Evolutionary conservation across 1,140 invertebrate genomes (phyloP), one percentile per base, ranked within the genome.

Genomic region (Lithobius niger): DNA sequence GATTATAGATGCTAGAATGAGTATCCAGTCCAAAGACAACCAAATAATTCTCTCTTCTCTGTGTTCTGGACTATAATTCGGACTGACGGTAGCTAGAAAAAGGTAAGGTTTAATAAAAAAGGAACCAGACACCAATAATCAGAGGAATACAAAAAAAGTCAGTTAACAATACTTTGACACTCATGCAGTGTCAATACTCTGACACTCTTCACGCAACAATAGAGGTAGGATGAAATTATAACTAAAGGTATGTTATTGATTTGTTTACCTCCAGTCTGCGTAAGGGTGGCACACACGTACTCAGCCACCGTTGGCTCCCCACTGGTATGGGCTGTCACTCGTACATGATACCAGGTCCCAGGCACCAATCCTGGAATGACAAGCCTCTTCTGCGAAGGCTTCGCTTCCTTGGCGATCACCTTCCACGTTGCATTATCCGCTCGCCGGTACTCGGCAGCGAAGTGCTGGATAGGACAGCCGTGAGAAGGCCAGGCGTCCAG

Each of bases 401-500:
- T 90, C 0, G 92, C 87, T 65, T 88, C 87, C 67, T 92, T 92
- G 2, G 88, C 88, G 21, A 91, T 88, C 69, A 92, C 85, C 61
- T 86, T 90, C 89, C 89, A 94, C 76, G 48, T 50, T 24, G 71
- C 76, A 76, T 90, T 87, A 26, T 57, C 18, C 43, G 86, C 88
- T 67, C 88, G 87, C 71, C 93, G 92, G 69, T 95, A 89, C 71
- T 94, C 89, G 27, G 97, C 86, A 52, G 93, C 89, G 70, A 94
- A 97, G 66, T 91, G 89, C 44, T 88, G 79, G 83, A 97, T 95
- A 1, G 90, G 88, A 70, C 94, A 97, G 27, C 91, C 90, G 56
- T 89, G 88, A 68, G 93, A 88, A 52, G 85, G 82, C 93, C 93
- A 97, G 52, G 90, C 83, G 63, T 82, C 86, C 43, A 97, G 77